Percentiles rank a stretch among this genome's conserved stretches.
phyloP scores from a whole-genome alignment of 2,113 vertebrate species.

The Scytalopus superciliaris region DNA sequence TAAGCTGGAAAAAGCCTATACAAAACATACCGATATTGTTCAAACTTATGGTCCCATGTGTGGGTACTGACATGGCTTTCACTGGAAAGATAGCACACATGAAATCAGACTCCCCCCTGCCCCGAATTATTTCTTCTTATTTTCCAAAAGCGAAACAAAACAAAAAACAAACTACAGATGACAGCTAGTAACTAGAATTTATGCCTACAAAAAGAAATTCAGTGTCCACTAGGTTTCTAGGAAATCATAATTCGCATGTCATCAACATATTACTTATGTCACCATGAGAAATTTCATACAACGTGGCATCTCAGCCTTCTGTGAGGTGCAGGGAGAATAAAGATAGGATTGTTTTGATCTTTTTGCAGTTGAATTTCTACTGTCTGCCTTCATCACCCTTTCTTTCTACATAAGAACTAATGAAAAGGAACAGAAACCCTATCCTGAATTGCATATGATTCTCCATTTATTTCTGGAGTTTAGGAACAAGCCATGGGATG shows the following conservation, averaged over 20 bases:
- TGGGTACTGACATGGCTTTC: not conserved
- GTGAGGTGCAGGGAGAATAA: not conserved
- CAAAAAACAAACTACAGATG: rapidly evolving
- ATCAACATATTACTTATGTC: not conserved
- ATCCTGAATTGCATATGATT: not conserved
- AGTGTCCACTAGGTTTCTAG: not conserved
- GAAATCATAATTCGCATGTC: not conserved
- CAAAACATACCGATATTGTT: not conserved
- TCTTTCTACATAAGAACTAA: not conserved
- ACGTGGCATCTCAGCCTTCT: not conserved
- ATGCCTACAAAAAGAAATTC: not conserved
- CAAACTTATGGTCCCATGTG: not conserved
- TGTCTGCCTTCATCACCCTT: slow-evolving; percentile 12
- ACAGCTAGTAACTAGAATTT: not conserved
- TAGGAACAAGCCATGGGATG: not conserved
- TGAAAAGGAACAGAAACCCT: not conserved
- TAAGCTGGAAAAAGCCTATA: not conserved
- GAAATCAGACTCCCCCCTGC: not conserved
- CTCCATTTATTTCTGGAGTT: slow-evolving; percentile 26
- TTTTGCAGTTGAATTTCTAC: not conserved
- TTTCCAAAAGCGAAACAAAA: not conserved
- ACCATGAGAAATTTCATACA: not conserved
- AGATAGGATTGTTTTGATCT: not conserved
- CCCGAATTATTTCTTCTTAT: not conserved
- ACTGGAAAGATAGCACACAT: not conserved